Percentiles rank a stretch among this genome's conserved stretches.
These are phyloP conservation scores for Semnopithecus entellus DNA, from an alignment of 2,113 vertebrate species.

Conservation along the genomic window DNA sequence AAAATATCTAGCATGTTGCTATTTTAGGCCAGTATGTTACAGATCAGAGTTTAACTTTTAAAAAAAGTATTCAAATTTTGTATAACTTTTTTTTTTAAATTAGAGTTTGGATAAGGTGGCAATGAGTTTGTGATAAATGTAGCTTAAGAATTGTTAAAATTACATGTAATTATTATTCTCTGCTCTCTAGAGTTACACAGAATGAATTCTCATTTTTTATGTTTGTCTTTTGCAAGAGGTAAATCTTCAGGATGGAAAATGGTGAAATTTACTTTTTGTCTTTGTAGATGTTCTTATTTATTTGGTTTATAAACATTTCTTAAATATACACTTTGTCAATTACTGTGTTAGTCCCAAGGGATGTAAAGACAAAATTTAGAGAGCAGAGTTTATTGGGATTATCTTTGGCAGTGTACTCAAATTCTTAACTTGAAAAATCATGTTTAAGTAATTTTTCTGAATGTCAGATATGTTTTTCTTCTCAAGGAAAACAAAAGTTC, in stretches of 20 bases:
- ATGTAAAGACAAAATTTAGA: conserved; percentile 12
- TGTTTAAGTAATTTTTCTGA: background rate
- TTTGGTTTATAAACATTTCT: conserved; percentile 25
- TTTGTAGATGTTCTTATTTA: background rate
- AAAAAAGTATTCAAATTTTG: background rate
- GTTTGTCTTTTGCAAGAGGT: background rate
- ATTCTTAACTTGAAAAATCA: conserved; percentile 37
- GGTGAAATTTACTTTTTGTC: background rate
- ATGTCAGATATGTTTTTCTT: conserved; percentile 12
- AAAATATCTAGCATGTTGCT: background rate
- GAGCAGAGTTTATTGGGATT: background rate
- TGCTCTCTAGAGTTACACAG: background rate
- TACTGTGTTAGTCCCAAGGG: background rate
- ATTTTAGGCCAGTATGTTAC: background rate
- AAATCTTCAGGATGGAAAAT: background rate
- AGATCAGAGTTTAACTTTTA: background rate
- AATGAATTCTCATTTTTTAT: background rate
- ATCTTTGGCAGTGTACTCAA: background rate
- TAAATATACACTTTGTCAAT: background rate
- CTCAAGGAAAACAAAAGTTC: conserved; percentile 6
- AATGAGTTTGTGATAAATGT: background rate
- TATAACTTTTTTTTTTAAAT: background rate
- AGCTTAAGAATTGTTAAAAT: background rate
- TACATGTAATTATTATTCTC: background rate
- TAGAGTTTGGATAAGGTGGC: background rate